Evolutionary conservation across 2,113 vertebrate genomes (phyloP).

Genomic region (Collichthys lucidus): DNA sequence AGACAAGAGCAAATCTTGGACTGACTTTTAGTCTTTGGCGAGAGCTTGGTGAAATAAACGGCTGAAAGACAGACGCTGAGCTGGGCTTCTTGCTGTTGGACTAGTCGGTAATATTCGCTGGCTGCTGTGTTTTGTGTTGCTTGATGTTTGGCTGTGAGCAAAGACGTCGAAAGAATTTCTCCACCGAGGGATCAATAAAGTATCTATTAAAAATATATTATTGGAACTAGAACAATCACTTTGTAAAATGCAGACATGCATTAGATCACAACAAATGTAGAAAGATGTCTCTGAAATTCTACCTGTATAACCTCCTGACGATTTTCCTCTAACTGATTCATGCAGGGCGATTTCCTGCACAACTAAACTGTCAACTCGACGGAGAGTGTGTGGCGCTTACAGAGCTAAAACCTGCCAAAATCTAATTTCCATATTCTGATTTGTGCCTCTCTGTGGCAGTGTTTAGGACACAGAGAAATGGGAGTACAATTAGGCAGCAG

Average conservation of each 20-base stretch:
- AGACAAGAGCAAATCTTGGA: no score
- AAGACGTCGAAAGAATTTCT: no score
- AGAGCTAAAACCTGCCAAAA: constrained; percentile 34
- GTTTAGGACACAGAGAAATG: constrained; percentile 34
- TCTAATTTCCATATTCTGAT: constrained; percentile 23
- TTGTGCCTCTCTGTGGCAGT: constrained; percentile 29
- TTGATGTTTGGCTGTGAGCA: no score
- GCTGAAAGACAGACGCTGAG: no score
- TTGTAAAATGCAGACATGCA: not conserved
- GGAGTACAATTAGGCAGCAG: constrained; percentile 26
- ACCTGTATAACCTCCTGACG: not conserved
- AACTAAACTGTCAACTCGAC: not conserved
- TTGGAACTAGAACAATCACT: not conserved
- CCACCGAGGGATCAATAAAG: no score
- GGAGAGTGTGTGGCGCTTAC: not conserved
- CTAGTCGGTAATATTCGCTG: no score
- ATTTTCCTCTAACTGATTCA: not conserved
- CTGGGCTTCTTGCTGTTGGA: no score
- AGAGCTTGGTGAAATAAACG: no score
- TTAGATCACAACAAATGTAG: not conserved
- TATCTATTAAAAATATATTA: no score
- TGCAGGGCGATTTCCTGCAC: not conserved
- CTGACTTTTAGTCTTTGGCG: no score
- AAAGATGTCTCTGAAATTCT: not conserved
- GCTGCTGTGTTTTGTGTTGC: no score